Evolutionary conservation across 1,140 invertebrate species (phyloP).

Genomic region (Holotrichia oblita): DNA sequence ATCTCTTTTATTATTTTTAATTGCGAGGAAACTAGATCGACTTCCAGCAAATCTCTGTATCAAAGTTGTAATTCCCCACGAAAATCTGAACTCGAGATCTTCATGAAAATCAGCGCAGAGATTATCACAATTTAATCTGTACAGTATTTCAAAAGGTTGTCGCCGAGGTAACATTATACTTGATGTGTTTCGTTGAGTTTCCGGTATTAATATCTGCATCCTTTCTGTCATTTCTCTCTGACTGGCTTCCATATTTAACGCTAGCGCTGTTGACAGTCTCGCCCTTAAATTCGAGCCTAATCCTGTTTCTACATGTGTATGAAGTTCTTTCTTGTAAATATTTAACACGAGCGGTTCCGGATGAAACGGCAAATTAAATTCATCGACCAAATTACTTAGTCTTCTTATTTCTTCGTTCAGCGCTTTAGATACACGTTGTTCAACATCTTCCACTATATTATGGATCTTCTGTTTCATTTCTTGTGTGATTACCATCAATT

Average conservation of each 20-base stretch:
- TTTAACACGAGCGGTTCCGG: constrained; percentile 88
- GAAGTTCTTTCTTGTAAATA: constrained; percentile 95
- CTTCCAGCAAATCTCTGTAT: constrained; percentile 84
- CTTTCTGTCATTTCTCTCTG: constrained; percentile 94
- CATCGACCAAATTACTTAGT: constrained; percentile 91
- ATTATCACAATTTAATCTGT: constrained; percentile 96
- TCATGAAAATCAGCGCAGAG: constrained; percentile 98
- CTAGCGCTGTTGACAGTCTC: constrained; percentile 86
- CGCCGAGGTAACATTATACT: constrained; percentile 80
- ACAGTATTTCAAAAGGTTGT: constrained; percentile 95
- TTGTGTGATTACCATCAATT: constrained; percentile 84
- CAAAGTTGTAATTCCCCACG: constrained; percentile 87
- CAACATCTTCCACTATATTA: constrained; percentile 94
- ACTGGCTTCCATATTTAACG: constrained; percentile 88
- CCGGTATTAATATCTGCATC: constrained; percentile 84
- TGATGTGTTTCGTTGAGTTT: constrained; percentile 70
- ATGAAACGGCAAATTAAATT: constrained; percentile 93
- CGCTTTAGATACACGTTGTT: constrained; percentile 88
- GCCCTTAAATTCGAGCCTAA: constrained; percentile 88
- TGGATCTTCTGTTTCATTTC: constrained; percentile 97
- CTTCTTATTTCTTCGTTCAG: constrained; percentile 96
- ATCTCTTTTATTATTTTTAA: constrained; percentile 55
- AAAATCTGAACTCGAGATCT: constrained; percentile 93
- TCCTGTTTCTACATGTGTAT: constrained; percentile 90
- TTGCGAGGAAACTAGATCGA: constrained; percentile 54